These are phyloP conservation scores for Procavia capensis DNA, from an alignment of 2,113 vertebrate species.

Conservation along the genomic window DNA sequence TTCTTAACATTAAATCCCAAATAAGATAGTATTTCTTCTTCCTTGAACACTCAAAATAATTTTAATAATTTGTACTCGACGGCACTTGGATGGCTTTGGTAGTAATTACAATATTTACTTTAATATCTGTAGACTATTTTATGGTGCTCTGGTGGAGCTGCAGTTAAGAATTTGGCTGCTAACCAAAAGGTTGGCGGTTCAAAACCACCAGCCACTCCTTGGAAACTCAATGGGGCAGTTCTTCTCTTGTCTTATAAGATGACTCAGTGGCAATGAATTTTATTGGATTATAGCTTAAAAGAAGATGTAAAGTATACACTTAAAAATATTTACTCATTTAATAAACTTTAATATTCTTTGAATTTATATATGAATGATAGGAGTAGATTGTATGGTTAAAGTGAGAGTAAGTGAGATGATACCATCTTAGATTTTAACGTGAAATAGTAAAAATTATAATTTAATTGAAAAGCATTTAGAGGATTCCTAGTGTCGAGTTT, in stretches of 20 bases:
- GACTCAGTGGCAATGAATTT: no score
- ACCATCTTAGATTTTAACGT: neutral
- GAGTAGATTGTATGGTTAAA: neutral
- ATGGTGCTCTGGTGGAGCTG: neutral
- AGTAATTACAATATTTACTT: neutral
- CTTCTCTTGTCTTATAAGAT: no score
- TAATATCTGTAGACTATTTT: neutral
- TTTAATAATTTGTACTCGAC: neutral
- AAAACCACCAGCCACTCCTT: no score
- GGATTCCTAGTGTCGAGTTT: neutral
- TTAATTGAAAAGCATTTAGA: neutral
- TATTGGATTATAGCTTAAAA: neutral
- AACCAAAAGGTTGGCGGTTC: no score
- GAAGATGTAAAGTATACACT: neutral
- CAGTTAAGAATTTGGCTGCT: no score
- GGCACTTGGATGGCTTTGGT: no score
- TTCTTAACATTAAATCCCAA: neutral
- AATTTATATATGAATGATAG: neutral
- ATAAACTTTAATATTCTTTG: neutral
- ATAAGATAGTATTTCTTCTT: neutral
- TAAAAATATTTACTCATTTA: slow-evolving; percentile 2
- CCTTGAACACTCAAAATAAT: neutral
- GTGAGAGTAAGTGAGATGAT: neutral
- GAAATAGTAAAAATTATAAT: neutral
- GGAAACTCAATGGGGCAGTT: no score